Evolutionary conservation across 2,797 vertebrate species (phyloP).

Genomic region (Betta splendens): DNA sequence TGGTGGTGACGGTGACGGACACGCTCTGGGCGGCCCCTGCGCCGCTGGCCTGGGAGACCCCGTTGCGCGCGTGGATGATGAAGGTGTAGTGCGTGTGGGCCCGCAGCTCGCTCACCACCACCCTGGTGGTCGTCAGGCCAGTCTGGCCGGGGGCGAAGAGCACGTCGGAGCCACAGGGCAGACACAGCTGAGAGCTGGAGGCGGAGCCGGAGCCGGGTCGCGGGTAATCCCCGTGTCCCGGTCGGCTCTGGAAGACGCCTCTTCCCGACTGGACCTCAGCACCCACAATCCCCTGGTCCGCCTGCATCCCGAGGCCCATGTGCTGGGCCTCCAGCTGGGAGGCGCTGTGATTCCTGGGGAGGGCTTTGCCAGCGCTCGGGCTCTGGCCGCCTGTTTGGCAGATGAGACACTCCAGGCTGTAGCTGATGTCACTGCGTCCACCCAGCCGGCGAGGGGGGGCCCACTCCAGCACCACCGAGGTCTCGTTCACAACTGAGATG

Average conservation of each 20-base stretch:
- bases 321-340: slow-evolving; percentile 52
- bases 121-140: slow-evolving; percentile 84
- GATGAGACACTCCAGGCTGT: slow-evolving; percentile 92
- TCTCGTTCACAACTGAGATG: slow-evolving; percentile 98
- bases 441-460: slow-evolving; percentile 87
- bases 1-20: slow-evolving; percentile 96
- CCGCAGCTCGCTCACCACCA: slow-evolving; percentile 95
- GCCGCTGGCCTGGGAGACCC: slow-evolving; percentile 87
- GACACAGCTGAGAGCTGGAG: slow-evolving; percentile 83
- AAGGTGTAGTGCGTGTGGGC: slow-evolving; percentile 98
- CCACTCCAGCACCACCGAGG: slow-evolving; percentile 97
- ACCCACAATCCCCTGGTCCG: slow-evolving; percentile 73
- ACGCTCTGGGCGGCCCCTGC: slow-evolving; percentile 89
- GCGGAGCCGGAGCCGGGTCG: slow-evolving; percentile 67
- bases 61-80: slow-evolving; percentile 92
- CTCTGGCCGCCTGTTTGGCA: slow-evolving; percentile 60
- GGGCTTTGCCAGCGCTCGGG: slow-evolving; percentile 30
- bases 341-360: slow-evolving; percentile 54
- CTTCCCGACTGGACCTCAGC: slow-evolving; percentile 55
- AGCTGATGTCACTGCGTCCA: slow-evolving; percentile 84
- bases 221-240: slow-evolving; percentile 33
- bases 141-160: slow-evolving; percentile 91
- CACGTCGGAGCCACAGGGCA: slow-evolving; percentile 89
- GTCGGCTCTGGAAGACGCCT: slow-evolving; percentile 58
- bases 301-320: slow-evolving; percentile 63